Evolutionary conservation across 2,888 invertebrate species (phyloP).

Genomic region (Amitus sp.): DNA sequence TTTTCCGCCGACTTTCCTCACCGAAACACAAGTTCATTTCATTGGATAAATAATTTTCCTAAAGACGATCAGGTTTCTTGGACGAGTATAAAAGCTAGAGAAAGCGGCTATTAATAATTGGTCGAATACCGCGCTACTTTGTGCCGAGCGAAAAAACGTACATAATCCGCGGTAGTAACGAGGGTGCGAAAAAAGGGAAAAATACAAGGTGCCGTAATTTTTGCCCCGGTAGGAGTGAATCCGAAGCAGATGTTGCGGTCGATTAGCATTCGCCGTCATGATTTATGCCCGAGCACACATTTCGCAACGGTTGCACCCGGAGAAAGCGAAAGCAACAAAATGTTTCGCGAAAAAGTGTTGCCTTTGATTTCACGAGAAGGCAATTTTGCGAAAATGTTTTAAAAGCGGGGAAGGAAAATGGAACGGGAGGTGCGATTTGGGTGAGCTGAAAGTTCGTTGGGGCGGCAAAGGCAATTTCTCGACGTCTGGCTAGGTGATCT

Average conservation of each 20-base stretch:
- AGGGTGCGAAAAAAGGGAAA: background rate
- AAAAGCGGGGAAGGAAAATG: background rate
- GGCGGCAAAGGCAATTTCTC: conserved; percentile 26
- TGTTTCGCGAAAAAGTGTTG: too few relatives aligned
- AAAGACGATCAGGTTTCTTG: too few relatives aligned
- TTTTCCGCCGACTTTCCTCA: background rate
- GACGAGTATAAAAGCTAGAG: too few relatives aligned
- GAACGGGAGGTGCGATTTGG: too few relatives aligned
- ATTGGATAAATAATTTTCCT: background rate
- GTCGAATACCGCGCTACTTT: too few relatives aligned
- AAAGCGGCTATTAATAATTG: too few relatives aligned
- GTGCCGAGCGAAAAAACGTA: conserved; percentile 20
- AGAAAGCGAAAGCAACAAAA: background rate
- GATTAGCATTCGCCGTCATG: conserved; percentile 29
- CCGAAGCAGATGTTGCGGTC: conserved; percentile 29
- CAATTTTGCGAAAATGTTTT: background rate
- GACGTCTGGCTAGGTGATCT: conserved; percentile 32
- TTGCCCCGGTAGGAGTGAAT: conserved; percentile 12
- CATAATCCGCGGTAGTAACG: conserved; percentile 27
- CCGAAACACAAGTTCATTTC: background rate
- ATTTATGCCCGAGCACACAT: conserved; percentile 30
- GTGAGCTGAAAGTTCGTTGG: background rate
- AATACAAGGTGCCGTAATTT: too few relatives aligned
- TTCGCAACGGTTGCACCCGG: conserved; percentile 12
- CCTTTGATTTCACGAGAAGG: too few relatives aligned